Base-by-base conservation (phyloP, 1,140 invertebrate species). In the Reticulitermes speratus region DNA sequence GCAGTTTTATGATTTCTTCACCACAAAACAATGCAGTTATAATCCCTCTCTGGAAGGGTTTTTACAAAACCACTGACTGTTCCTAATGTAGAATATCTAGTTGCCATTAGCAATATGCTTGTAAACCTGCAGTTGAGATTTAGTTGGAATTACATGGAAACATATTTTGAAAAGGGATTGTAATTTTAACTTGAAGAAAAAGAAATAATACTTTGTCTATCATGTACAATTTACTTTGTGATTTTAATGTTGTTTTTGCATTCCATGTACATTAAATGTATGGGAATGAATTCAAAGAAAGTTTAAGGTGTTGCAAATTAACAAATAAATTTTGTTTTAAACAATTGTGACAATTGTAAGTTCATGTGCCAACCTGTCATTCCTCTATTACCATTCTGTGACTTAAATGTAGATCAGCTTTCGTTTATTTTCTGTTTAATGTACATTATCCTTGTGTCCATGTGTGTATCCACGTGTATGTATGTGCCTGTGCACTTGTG, bases 231-330 rank as follows among this genome's bases (percentile, higher is more conserved):
- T 8, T n/a, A 23, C 8, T 65, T 65, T 65, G 59, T 65, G 12
- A 19, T 65, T 65, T 65, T 65, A 21, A 75, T 11, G 7, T 75
- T 75, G 65, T 75, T 75, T 23, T 75, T 75, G 14, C n/a, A n/a
- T 30, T 14, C 65, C 65, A 75, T 30, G n/a, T 75, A 75, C 65
- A 75, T 75, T n/a, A 75, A 75, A 75, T 75, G 65, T 75, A n/a
- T 75, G 65, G 65, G 65, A 75, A 75, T 75, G 65, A 75, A 25
- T 75, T 75, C 9, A 75, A 75, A 75, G 65, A 75, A 75, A 75
- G 25, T 75, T 75, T 75, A 75, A 30, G 65, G 65, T 75, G 65
- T 75, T 75, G 65, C 25, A 75, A 30, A 75, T 75, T 75, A 75
- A 75, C 25, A 75, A 75, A 75, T 30, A 75, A 75, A 75, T 75